phyloP scores from a whole-genome alignment of 2,113 vertebrate genomes.

The Delphinus delphis region DNA sequence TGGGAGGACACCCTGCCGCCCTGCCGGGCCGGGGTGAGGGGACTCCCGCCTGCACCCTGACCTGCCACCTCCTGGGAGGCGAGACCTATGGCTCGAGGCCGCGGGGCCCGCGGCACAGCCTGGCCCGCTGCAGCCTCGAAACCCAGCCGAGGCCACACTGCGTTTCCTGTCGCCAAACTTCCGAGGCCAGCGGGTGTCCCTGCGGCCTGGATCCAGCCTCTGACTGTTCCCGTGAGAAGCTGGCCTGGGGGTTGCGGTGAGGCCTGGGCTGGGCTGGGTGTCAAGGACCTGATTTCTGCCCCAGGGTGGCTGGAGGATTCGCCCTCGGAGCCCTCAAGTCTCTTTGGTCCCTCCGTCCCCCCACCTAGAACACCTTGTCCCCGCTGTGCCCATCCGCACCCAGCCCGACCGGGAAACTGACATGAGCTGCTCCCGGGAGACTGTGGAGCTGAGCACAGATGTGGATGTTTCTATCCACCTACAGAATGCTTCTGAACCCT shows the following conservation, averaged over 20 bases:
- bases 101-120: not conserved
- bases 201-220: not conserved
- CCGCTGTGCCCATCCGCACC: not conserved
- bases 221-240: not conserved
- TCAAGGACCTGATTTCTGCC: not conserved
- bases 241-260: not conserved
- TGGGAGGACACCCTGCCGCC: no score
- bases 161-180: not conserved
- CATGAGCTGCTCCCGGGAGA: rapidly evolving
- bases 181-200: not conserved
- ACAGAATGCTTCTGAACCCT: not conserved
- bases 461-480: rapidly evolving
- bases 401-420: rapidly evolving
- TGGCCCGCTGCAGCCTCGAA: not conserved
- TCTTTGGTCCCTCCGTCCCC: not conserved
- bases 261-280: not conserved
- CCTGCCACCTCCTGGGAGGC: no score
- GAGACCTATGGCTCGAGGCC: not conserved
- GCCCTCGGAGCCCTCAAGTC: not conserved
- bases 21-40: not conserved
- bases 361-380: not conserved
- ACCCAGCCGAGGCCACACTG: not conserved
- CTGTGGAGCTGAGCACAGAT: not conserved
- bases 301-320: not conserved
- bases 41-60: rapidly evolving